phyloP scores from a whole-genome alignment of 2,797 vertebrate species.

The Acipenser ruthenus region DNA sequence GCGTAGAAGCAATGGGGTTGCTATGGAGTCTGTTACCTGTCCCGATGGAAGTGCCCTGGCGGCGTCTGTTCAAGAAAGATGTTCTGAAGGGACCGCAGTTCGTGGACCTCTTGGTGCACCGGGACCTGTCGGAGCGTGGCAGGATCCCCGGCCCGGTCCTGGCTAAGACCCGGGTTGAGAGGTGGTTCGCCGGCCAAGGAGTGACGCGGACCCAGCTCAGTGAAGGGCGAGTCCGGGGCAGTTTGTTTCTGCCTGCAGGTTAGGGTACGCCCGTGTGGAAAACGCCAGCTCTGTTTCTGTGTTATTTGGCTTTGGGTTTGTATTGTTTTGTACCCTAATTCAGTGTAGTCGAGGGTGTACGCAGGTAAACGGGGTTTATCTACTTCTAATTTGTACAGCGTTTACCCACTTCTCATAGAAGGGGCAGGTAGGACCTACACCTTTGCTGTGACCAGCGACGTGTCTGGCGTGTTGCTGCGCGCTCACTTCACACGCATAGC shows the following conservation, averaged over 20 bases:
- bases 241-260: constrained; percentile 45
- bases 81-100: constrained; percentile 28
- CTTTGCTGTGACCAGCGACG: too few species aligned
- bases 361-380: too few species aligned
- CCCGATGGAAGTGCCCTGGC: constrained; percentile 37
- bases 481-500: too few species aligned
- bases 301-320: too few species aligned
- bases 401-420: too few species aligned
- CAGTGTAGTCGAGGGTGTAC: too few species aligned
- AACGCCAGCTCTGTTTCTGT: too few species aligned
- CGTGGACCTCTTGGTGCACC: constrained; percentile 39
- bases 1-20: constrained; percentile 47
- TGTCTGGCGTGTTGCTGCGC: too few species aligned
- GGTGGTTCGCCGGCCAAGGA: constrained; percentile 34
- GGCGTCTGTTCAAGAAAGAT: constrained; percentile 28
- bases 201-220: constrained; percentile 38
- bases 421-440: too few species aligned
- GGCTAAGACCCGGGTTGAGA: constrained; percentile 32
- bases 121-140: constrained; percentile 21
- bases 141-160: constrained; percentile 28
- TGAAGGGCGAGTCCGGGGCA: constrained; percentile 36
- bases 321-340: too few species aligned
- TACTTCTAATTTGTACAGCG: too few species aligned
- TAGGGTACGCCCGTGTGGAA: constrained; percentile 10
- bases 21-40: constrained; percentile 47